These are phyloP conservation scores for Apodemia hepburni DNA, from an alignment of 2,888 invertebrate genomes.

Conservation along the genomic window DNA sequence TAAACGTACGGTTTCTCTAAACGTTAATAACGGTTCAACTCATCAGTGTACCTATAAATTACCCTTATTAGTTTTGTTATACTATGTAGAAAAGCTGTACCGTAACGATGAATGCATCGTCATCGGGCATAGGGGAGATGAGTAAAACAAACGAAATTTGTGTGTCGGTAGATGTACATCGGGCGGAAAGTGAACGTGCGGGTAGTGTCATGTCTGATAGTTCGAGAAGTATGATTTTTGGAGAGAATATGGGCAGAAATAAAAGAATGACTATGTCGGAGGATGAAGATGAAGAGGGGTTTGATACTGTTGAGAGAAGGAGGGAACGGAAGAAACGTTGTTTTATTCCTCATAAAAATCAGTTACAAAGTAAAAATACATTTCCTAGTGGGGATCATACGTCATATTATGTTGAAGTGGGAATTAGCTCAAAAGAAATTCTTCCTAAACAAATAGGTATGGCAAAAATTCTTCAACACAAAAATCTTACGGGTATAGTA, in stretches of 20 bases:
- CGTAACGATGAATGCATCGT: no score
- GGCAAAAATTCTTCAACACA: neutral
- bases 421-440: neutral
- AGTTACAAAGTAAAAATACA: neutral
- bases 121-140: no score
- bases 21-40: no score
- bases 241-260: neutral
- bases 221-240: neutral
- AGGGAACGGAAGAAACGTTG: neutral
- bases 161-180: constrained; percentile 16
- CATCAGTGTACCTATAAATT: no score
- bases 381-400: neutral
- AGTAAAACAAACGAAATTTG: neutral
- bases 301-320: neutral
- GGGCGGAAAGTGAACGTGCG: neutral
- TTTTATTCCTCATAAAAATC: neutral
- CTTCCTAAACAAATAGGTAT: neutral
- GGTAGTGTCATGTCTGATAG: neutral
- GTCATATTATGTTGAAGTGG: neutral
- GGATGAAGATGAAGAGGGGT: neutral
- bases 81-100: no score
- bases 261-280: neutral
- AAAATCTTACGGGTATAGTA: neutral
- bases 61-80: no score
- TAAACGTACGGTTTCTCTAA: no score